A percentile compares a stretch with the other conserved stretches of the same genome.
Conservation (phyloP, 2,113 vertebrate species). For the Vulpes lagopus region DNA sequence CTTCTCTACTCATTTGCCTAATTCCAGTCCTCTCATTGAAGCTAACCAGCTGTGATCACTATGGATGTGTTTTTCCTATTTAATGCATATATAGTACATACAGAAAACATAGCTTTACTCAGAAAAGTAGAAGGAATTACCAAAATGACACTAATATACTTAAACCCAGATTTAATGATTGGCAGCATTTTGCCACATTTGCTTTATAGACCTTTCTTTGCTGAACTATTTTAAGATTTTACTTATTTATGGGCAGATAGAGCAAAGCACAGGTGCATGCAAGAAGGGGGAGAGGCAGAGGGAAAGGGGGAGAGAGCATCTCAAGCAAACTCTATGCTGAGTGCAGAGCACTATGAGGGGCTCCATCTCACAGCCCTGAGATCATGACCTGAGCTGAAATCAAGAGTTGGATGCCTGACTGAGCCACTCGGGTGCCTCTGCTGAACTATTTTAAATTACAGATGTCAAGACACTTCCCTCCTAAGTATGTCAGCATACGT, state of each 20-base stretch:
- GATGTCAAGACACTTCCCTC: not conserved
- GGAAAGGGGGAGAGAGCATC: not conserved
- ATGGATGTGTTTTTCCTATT: not conserved
- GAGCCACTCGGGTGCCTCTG: not conserved
- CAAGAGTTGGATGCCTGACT: not conserved
- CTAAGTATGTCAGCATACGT: not conserved
- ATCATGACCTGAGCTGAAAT: not conserved
- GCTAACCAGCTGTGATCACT: not conserved
- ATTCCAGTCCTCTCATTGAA: not conserved
- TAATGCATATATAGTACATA: not conserved
- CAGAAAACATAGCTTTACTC: conserved; percentile 39
- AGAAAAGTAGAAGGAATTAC: not conserved
- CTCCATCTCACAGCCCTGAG: not conserved
- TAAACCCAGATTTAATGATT: not conserved
- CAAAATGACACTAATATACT: not conserved
- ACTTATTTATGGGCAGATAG: not conserved
- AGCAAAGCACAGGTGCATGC: too few species aligned
- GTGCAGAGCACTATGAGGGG: not conserved
- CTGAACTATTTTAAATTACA: conserved; percentile 30
- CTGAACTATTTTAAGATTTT: conserved; percentile 11
- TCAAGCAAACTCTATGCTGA: not conserved
- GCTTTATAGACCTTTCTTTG: not conserved
- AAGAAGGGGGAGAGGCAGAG: not conserved
- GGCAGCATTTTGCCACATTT: not conserved
- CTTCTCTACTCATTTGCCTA: not conserved